A percentile compares a stretch with the other conserved stretches of the same genome.
phyloP scores from a whole-genome alignment of 1,140 invertebrate species.

The Chionoecetes opilio region DNA sequence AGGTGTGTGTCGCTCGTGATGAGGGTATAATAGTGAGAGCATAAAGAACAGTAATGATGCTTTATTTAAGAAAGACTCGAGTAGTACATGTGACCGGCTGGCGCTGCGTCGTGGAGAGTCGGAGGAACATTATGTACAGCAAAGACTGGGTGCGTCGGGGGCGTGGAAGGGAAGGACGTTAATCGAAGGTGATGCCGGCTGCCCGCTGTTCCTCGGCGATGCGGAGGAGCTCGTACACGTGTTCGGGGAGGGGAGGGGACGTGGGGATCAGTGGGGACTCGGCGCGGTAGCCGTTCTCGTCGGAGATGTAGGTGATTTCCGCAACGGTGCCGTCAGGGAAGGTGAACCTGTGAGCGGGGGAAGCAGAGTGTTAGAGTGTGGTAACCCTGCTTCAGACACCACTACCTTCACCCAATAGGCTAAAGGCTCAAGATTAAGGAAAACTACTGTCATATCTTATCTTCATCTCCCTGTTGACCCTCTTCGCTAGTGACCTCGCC shows the following conservation, averaged over 20 bases:
- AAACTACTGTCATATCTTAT: not conserved
- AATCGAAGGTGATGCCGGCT: not conserved
- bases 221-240: not conserved
- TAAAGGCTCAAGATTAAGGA: not conserved
- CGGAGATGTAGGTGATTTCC: not conserved
- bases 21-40: not conserved
- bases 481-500: not conserved
- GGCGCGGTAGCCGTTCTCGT: not conserved
- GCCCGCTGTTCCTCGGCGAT: not conserved
- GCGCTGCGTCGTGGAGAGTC: not conserved
- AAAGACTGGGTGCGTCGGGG: not conserved
- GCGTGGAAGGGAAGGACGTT: not conserved
- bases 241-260: not conserved
- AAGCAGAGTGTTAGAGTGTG: not conserved
- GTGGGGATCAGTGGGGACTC: not conserved
- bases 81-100: not conserved
- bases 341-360: not conserved
- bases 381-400: too few relatives aligned
- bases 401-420: too few relatives aligned
- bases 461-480: not conserved
- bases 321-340: conserved; percentile 49
- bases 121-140: not conserved
- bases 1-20: too few relatives aligned
- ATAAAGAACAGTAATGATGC: not conserved
- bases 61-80: not conserved